These are phyloP conservation scores for Brienomyrus brachyistius DNA, from an alignment of 2,113 vertebrate genomes.

Conservation along the genomic window DNA sequence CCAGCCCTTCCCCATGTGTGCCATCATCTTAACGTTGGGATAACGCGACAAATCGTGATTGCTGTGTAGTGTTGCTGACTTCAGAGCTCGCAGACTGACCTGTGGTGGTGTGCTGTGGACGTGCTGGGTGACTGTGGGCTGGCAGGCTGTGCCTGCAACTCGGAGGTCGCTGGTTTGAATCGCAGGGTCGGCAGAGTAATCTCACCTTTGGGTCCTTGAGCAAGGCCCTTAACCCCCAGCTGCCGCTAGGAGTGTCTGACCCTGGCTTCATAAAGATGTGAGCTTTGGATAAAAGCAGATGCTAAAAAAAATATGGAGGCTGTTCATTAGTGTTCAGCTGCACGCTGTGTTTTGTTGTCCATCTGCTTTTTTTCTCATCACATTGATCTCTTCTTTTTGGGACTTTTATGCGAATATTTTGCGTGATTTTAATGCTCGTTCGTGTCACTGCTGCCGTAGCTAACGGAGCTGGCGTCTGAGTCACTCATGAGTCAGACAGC, in stretches of 20 bases:
- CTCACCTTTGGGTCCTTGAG: neutral
- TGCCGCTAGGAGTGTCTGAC: neutral
- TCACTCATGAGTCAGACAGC: conserved; percentile 1
- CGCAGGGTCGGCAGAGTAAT: neutral
- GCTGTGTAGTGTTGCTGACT: no score
- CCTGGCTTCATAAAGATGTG: neutral
- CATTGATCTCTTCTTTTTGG: neutral
- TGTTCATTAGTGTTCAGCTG: neutral
- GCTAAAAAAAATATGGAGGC: neutral
- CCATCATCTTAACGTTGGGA: neutral
- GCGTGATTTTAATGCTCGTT: no score
- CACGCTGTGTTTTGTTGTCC: neutral
- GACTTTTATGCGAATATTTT: neutral
- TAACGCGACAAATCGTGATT: neutral
- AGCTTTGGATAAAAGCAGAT: neutral
- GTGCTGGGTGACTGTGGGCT: neutral
- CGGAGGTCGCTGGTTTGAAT: neutral
- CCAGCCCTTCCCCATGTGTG: neutral
- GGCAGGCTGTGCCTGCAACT: neutral
- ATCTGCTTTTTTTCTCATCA: neutral
- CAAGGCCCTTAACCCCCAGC: neutral
- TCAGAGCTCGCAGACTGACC: neutral
- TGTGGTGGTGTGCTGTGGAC: neutral
- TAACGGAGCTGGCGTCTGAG: neutral
- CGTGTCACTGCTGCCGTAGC: neutral